Evolutionary conservation across 2,797 vertebrate genomes (phyloP), one percentile per base, ranked within the genome.

Genomic region (Gobio occitaniae): DNA sequence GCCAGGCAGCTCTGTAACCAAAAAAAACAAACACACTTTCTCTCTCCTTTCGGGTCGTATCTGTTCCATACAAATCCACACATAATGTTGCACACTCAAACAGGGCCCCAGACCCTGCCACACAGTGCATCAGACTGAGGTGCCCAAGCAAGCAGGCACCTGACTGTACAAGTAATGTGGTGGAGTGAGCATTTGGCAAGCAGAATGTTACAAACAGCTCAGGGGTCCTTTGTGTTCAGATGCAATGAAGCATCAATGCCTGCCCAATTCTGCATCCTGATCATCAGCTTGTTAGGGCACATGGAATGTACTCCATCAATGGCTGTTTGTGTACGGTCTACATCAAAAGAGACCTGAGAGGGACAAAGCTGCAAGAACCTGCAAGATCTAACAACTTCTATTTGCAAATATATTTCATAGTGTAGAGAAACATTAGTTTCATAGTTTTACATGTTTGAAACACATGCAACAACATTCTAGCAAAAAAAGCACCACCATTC

Each of bases 301-400:
- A 71, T 87, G 88, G 80, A 87, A 87, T 85, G 83, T 52, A 71
- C 29, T 48, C 61, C 32, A 65, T 84, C 65, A 89, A 84, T 74
- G 78, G 72, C 32, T 32, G 59, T 41, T 72, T 79, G 82, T 78
- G 63, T 84, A 78, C 17, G 4, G 11, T 70, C 32, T 32, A 5
- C 6, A 78, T 50, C 61, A 75, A 78, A 70, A 80, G 29, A 44
- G 80, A 47, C 32, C 47, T 19, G 47, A 50, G 6, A 41, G 44
- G 32, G 15, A 44, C 61, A 56, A 15, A 13, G 25, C 52, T 32
- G 32, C 32, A 25, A 69, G 6, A 47, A 21, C 25, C 29, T 19
- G 48, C 4, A 16, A 68, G 15, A 79, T 29, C 44, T 50, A 71
- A 69, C 32, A 70, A 6, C 48, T 12, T 16, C 13, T 3, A 21